Percentiles rank a stretch among this genome's conserved stretches.
These are phyloP conservation scores for Drosophila willistoni DNA, from an alignment of 1,140 invertebrate genomes.

Conservation along the genomic window DNA sequence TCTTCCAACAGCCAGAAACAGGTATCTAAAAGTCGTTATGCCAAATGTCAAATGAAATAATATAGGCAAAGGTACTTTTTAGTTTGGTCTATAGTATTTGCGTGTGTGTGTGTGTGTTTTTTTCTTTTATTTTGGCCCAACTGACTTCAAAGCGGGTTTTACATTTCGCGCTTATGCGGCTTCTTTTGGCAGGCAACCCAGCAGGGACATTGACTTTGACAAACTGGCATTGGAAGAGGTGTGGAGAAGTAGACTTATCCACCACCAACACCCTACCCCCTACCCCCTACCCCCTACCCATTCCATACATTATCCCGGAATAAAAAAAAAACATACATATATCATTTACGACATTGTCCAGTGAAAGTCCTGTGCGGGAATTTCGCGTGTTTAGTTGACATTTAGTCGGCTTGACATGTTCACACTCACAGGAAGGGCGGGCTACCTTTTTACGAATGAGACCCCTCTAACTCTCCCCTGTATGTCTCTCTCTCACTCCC, in stretches of 20 bases:
- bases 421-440: conserved; percentile 67
- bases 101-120: too few relatives aligned
- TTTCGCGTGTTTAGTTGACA: conserved; percentile 78
- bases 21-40: too few relatives aligned
- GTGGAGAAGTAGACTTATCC: not conserved
- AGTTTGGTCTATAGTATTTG: conserved; percentile 28
- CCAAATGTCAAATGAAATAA: too few relatives aligned
- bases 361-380: conserved; percentile 70
- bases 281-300: not conserved
- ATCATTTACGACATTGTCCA: conserved; percentile 58
- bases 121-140: conserved; percentile 36
- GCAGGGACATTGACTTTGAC: conserved; percentile 49
- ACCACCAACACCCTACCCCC: too few relatives aligned
- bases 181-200: conserved; percentile 36
- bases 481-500: too few relatives aligned
- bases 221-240: conserved; percentile 15
- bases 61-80: not conserved
- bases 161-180: conserved; percentile 77
- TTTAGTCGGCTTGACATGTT: conserved; percentile 75
- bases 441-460: conserved; percentile 46
- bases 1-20: too few relatives aligned
- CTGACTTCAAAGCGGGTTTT: conserved; percentile 76
- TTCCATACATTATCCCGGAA: conserved; percentile 1
- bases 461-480: too few relatives aligned
- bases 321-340: conserved; percentile 18